Evolutionary conservation across 2,888 invertebrate genomes (phyloP).

Genomic region (Onthophagus sagittarius): DNA sequence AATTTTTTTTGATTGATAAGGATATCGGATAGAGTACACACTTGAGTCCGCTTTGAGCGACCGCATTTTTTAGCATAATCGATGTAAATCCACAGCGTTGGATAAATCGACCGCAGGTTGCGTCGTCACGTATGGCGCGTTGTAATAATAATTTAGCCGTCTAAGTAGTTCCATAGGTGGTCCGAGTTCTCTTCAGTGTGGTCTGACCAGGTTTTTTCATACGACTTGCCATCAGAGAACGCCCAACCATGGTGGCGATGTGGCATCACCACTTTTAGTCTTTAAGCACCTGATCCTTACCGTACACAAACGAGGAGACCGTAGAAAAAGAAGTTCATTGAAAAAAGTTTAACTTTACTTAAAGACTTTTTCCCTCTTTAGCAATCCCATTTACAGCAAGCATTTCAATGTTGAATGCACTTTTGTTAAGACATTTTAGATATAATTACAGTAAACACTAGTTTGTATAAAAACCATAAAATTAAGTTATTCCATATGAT

Average conservation of each 20-base stretch:
- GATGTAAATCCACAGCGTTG: background rate
- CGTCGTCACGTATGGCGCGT: slow-evolving; percentile 3
- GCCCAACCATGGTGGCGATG: background rate
- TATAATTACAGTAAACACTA: too few species aligned
- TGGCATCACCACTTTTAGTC: background rate
- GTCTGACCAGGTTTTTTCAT: slow-evolving; percentile 3
- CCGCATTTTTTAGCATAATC: background rate
- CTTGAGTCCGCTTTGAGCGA: background rate
- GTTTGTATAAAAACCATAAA: too few species aligned
- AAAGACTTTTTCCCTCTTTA: too few species aligned
- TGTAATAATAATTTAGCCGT: slow-evolving; percentile 10
- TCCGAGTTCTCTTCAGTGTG: background rate
- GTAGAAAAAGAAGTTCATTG: too few species aligned
- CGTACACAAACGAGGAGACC: background rate
- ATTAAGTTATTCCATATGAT: too few species aligned
- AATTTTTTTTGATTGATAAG: background rate
- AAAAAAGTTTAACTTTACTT: too few species aligned
- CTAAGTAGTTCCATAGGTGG: slow-evolving; percentile 8
- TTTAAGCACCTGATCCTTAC: background rate
- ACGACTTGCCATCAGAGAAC: background rate
- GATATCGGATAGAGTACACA: background rate
- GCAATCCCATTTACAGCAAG: too few species aligned
- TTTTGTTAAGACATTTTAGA: too few species aligned
- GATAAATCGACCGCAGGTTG: background rate
- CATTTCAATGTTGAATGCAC: too few species aligned